phyloP scores from a whole-genome alignment of 2,113 vertebrate genomes.

The Junco hyemalis region DNA sequence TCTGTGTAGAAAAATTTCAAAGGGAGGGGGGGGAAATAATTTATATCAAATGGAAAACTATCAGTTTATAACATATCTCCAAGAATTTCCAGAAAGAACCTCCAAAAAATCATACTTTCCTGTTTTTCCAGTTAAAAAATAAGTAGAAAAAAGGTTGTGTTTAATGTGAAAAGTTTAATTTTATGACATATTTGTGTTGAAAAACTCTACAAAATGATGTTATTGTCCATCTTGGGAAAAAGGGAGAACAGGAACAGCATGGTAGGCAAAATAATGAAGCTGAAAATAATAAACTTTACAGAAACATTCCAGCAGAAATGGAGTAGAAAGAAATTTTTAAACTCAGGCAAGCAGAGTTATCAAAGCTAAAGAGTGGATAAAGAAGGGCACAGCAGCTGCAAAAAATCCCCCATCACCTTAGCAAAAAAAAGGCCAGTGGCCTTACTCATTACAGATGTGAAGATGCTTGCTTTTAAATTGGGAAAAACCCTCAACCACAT shows the following conservation, averaged over 20 bases:
- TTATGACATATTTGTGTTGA: neutral
- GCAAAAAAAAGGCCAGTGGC: neutral
- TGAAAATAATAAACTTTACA: neutral
- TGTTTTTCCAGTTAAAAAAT: neutral
- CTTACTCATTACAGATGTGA: neutral
- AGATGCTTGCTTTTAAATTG: neutral
- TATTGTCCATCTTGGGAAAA: neutral
- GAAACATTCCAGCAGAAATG: neutral
- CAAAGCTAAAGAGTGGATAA: neutral
- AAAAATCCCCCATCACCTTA: constrained; percentile 1
- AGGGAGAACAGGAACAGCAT: neutral
- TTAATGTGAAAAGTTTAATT: neutral
- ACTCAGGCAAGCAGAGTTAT: neutral
- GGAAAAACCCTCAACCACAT: neutral
- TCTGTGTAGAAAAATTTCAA: neutral
- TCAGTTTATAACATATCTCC: neutral
- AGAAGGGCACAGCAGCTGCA: constrained; percentile 25
- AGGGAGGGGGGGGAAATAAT: fast-evolving
- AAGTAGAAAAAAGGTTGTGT: neutral
- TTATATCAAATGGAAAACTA: neutral
- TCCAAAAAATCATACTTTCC: neutral
- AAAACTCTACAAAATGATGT: neutral
- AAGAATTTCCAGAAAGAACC: neutral
- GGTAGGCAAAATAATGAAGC: neutral
- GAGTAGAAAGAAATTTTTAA: neutral